Evolutionary conservation across 1,140 invertebrate genomes (phyloP).

Genomic region (Lutraria rhynchaena): DNA sequence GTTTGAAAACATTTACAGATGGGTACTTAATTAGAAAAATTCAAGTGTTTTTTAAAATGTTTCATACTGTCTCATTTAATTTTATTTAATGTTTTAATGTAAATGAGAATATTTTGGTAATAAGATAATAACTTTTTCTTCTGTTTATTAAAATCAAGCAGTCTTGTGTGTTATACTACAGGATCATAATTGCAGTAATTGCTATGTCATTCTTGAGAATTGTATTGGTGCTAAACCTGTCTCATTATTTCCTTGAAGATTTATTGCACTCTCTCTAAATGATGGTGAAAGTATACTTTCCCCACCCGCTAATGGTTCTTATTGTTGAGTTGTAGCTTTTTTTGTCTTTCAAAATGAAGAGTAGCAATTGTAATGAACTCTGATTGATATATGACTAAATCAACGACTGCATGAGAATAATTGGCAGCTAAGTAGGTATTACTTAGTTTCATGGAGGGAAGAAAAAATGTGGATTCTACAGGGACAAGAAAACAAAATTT

Average conservation of each 20-base stretch:
- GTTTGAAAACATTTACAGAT: too few relatives aligned
- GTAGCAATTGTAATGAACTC: slow-evolving; percentile 11
- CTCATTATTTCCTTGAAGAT: slow-evolving; percentile 54
- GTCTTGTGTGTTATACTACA: slow-evolving; percentile 19
- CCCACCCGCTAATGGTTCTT: slow-evolving; percentile 49
- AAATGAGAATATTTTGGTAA: background rate
- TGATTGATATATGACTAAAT: slow-evolving; percentile 42
- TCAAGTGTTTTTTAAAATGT: too few relatives aligned
- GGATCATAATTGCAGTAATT: slow-evolving; percentile 56
- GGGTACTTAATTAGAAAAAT: too few relatives aligned
- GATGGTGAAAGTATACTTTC: slow-evolving; percentile 31
- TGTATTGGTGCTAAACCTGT: slow-evolving; percentile 56
- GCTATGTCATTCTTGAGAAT: slow-evolving; percentile 50
- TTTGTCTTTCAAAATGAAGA: slow-evolving; percentile 20
- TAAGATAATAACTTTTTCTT: background rate
- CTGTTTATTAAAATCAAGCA: background rate
- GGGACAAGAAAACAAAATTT: too few relatives aligned
- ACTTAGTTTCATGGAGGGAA: too few relatives aligned
- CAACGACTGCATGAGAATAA: too few relatives aligned
- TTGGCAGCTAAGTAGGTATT: too few relatives aligned
- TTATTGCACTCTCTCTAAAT: slow-evolving; percentile 37
- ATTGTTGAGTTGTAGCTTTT: slow-evolving; percentile 29
- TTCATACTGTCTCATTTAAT: too few relatives aligned
- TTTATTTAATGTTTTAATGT: background rate
- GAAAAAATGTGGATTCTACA: too few relatives aligned